A percentile compares a stretch with the other conserved stretches of the same genome.
phyloP scores from a whole-genome alignment of 2,797 vertebrate species.

The Sebastes ruberrimus region DNA sequence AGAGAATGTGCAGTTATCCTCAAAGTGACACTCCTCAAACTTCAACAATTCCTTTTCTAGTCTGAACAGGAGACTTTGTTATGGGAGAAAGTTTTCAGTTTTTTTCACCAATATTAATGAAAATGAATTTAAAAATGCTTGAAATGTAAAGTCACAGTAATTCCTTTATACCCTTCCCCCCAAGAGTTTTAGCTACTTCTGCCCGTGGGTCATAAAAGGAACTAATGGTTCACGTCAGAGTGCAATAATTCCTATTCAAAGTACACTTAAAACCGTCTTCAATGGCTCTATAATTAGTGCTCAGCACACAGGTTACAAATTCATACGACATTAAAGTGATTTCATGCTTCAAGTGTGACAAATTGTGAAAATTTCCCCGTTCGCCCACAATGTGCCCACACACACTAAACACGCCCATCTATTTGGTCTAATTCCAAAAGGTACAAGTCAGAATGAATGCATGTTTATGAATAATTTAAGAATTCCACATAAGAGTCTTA shows the following conservation, averaged over 20 bases:
- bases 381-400: slow-evolving; percentile 5
- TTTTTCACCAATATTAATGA: not conserved
- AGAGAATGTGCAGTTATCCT: not conserved
- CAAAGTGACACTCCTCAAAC: not conserved
- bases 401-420: slow-evolving; percentile 18
- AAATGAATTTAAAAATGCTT: not conserved
- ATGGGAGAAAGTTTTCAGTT: not conserved
- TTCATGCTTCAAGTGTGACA: slow-evolving; percentile 54
- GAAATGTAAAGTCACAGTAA: not conserved
- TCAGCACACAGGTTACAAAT: slow-evolving; percentile 37
- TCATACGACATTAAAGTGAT: slow-evolving; percentile 32
- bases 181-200: not conserved
- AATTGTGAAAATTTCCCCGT: slow-evolving; percentile 28
- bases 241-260: slow-evolving; percentile 6
- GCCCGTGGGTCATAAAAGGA: not conserved
- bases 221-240: slow-evolving; percentile 5
- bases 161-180: not conserved
- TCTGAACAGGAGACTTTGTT: not conserved
- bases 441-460: slow-evolving; percentile 36
- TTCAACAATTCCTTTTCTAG: not conserved
- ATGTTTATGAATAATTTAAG: slow-evolving; percentile 56
- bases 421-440: slow-evolving; percentile 47
- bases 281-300: slow-evolving; percentile 32
- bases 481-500: slow-evolving; percentile 52
- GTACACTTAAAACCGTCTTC: slow-evolving; percentile 5